These are phyloP conservation scores for Phaethornis superciliosus DNA, from an alignment of 2,113 vertebrate species.

Conservation along the genomic window DNA sequence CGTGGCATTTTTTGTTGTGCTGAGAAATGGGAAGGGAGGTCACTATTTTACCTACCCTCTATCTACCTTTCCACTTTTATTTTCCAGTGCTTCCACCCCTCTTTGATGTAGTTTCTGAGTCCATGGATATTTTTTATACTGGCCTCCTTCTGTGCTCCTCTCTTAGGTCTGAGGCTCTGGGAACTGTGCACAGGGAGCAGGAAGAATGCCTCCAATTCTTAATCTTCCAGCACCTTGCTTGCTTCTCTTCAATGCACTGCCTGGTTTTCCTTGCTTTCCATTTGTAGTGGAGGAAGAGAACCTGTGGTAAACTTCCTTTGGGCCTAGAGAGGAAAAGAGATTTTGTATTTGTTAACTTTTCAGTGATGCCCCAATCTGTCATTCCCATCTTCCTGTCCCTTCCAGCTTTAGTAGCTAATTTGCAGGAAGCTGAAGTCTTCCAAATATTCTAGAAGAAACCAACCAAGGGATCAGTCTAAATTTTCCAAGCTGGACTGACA, in stretches of 20 bases:
- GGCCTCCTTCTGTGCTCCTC: background rate
- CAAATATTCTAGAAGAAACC: background rate
- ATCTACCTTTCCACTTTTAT: rapidly evolving
- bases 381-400: background rate
- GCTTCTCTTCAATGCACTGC: background rate
- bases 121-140: background rate
- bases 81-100: background rate
- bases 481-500: conserved; percentile 6
- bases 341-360: background rate
- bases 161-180: background rate
- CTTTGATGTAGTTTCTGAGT: background rate
- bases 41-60: background rate
- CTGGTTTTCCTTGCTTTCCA: background rate
- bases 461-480: background rate
- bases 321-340: background rate
- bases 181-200: rapidly evolving
- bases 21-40: background rate
- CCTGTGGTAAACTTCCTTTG: background rate
- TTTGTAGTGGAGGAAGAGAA: background rate
- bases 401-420: background rate
- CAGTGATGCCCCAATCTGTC: background rate
- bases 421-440: background rate
- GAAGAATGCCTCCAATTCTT: background rate
- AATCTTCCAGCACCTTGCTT: background rate
- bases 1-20: background rate